Evolutionary conservation across 2,113 vertebrate genomes (phyloP), one percentile per base, ranked within the genome.

Genomic region (Anarhynchus alexandrinus): DNA sequence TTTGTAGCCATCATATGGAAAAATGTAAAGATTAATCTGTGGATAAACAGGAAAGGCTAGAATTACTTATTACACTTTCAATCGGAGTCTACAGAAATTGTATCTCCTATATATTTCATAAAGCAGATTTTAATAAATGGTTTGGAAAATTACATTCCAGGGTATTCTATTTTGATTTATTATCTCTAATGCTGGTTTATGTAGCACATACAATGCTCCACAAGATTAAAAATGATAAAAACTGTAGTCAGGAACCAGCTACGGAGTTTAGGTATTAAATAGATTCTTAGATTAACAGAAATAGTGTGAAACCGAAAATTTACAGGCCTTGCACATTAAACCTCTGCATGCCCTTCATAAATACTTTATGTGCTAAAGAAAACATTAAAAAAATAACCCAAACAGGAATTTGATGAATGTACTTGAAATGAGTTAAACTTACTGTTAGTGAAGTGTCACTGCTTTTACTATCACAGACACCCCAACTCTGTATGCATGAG

Each of bases 101-200:
- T 73, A 74, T 92, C 58, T 91, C 80, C 76, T 91, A 55, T 82
- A 84, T 79, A 84, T 95, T 92, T 88, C 66, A 88, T 72, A 74
- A 96, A 94, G 30, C 16, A 95, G 22, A 83, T 90, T 88, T 96
- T 94, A 97, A 92, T 93, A 97, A 93, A 55, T 82, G 43, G 52
- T 54, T 96, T 90, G 61, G 66, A 92, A 96, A 97, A 97, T 73
- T 96, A 76, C 34, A 72, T 86, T 95, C 82, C 20, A 90, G 55
- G 34, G 9, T 87, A 92, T 95, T 97, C 57, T 93, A 10, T 67
- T 88, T 94, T 96, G 92, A 97, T 97, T 97, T 97, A 96, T 96
- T 93, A 78, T 93, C 47, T 97, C 77, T 81, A 81, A 38, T 86
- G 29, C 20, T 83, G 1, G 8, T 90, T 97, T 95, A 88, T 91